phyloP scores from a whole-genome alignment of 2,888 invertebrate genomes.

The Chloromyia formosa region DNA sequence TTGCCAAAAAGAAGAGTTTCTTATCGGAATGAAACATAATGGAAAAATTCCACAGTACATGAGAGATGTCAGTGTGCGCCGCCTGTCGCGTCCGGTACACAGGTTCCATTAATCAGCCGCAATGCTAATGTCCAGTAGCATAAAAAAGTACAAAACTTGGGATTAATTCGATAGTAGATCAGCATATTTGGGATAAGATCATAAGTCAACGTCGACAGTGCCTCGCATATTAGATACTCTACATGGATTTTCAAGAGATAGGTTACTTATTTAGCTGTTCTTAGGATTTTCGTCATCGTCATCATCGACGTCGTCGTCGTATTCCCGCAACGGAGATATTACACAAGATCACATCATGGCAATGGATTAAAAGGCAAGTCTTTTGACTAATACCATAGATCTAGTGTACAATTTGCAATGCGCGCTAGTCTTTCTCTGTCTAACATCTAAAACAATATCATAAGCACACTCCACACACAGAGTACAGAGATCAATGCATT shows the following conservation, averaged over 20 bases:
- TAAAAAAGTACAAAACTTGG: background rate
- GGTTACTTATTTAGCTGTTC: background rate
- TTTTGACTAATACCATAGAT: slow-evolving; percentile 11
- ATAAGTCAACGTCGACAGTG: slow-evolving; percentile 6
- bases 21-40: background rate
- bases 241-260: background rate
- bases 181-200: slow-evolving; percentile 12
- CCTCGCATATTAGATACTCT: slow-evolving; percentile 5
- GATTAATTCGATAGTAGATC: slow-evolving; percentile 9
- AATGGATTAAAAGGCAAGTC: slow-evolving; percentile 38
- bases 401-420: slow-evolving; percentile 14
- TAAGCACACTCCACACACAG: background rate
- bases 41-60: background rate
- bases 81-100: background rate
- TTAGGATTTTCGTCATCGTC: background rate
- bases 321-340: background rate
- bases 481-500: slow-evolving; percentile 10
- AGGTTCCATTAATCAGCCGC: background rate
- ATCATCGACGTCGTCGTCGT: slow-evolving; percentile 23
- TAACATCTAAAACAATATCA: background rate
- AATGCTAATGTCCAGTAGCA: slow-evolving; percentile 9
- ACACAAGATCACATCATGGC: slow-evolving; percentile 35
- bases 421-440: background rate
- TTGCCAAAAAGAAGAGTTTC: no score
- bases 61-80: no score